These are phyloP conservation scores for Trichomycterus rosablanca DNA, from an alignment of 2,113 vertebrate genomes.

Conservation along the genomic window DNA sequence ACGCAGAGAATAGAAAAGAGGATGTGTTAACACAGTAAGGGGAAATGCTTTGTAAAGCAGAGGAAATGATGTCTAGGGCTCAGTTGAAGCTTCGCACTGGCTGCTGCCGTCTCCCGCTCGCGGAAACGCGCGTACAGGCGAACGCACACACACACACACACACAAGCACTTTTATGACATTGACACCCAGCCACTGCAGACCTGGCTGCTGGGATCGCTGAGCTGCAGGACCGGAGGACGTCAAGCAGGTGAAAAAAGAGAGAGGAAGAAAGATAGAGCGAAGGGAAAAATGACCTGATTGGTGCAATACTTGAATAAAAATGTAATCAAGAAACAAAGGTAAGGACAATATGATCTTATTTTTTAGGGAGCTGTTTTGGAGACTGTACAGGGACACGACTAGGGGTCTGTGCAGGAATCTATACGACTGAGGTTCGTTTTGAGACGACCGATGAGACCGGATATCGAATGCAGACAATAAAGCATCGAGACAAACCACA, in stretches of 20 bases:
- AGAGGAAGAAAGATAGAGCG: conserved; percentile 15
- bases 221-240: conserved; percentile 53
- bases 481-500: conserved; percentile 45
- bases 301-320: conserved; percentile 26
- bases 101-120: conserved; percentile 22
- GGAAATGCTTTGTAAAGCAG: conserved; percentile 38
- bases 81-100: conserved; percentile 15
- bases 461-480: conserved; percentile 53
- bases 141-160: neutral
- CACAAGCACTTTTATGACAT: conserved; percentile 50
- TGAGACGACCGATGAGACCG: conserved; percentile 22
- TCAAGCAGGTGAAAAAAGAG: conserved; percentile 48
- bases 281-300: neutral
- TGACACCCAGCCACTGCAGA: conserved; percentile 54
- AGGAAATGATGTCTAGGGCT: conserved; percentile 50
- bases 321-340: conserved; percentile 52
- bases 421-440: too few species aligned
- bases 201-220: conserved; percentile 36
- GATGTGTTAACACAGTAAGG: conserved; percentile 40
- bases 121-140: neutral
- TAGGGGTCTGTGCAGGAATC: neutral
- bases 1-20: conserved; percentile 35
- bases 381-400: too few species aligned
- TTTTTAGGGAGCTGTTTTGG: conserved; percentile 30
- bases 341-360: conserved; percentile 21